Evolutionary conservation across 2,888 invertebrate genomes (phyloP), one percentile per base, ranked within the genome.

Genomic region (Sclerodermus sp.): DNA sequence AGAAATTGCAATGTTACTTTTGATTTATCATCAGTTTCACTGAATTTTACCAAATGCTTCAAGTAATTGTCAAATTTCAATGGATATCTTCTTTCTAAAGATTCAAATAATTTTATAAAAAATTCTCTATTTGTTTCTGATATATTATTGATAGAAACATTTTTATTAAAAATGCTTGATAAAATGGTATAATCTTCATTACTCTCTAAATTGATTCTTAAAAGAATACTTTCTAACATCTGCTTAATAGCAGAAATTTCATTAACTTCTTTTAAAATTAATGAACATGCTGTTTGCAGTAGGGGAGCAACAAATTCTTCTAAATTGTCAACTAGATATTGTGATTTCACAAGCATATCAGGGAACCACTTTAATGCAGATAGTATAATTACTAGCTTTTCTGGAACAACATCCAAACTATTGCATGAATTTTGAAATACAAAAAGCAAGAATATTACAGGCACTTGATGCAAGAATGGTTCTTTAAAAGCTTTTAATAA

Each of bases 41-140:
- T 53, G 1, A 45, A 53, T 42, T 64, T 61, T 74, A 85, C 81
- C 17, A 86, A 80, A 13, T 81, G 79, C 62, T 87, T 86, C 0
- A 90, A 79, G 38, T 86, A 84, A 42, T 81, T 79, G 66, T 91
- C 91, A 70, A 91, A 91, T 10, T 83, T 83, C 1, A 80, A 79
- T 0, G 92, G 88, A 71, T 91, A 91, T 60, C 86, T 85, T 3
- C 77, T 81, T 74, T 92, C 91, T 1, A 91, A 71, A 17, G 40
- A 57, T 2, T 58, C 53, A 49, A 70, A 77, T 1, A 77, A 44
- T 1, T 56, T 49, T 0, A 58, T 55, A 1, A 77, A 49, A 31
- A 72, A 75, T 0, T 63, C 38, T 34, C 61, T 63, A 0, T 57
- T 50, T 2, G 43, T 39, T 1, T 32, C 42, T 10, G 50, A 52